phyloP scores from a whole-genome alignment of 1,140 invertebrate genomes.

The Acromyrmex heyeri region DNA sequence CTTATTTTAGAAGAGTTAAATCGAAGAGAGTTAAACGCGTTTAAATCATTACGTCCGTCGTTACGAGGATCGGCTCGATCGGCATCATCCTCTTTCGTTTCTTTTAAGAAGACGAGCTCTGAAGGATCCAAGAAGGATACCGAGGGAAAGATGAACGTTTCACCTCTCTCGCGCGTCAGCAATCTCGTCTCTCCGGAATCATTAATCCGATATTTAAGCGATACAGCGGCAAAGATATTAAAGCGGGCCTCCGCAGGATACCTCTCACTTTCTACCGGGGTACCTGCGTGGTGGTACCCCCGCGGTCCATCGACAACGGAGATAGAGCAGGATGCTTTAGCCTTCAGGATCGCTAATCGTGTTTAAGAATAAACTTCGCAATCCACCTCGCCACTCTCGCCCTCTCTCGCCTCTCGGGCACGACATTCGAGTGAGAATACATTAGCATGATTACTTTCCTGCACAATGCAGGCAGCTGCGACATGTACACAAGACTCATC shows the following conservation, averaged over 20 bases:
- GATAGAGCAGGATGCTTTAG: neutral
- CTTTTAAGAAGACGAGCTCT: constrained; percentile 1
- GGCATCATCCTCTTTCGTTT: neutral
- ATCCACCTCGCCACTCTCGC: constrained; percentile 37
- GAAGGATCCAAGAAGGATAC: neutral
- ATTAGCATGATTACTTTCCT: constrained; percentile 78
- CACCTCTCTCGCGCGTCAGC: neutral
- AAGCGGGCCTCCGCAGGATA: constrained; percentile 47
- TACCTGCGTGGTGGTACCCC: neutral
- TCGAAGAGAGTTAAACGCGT: neutral
- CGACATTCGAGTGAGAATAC: constrained; percentile 72
- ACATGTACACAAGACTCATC: constrained; percentile 74
- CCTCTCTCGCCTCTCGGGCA: constrained; percentile 25
- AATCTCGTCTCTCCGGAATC: constrained; percentile 61
- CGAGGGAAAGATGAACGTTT: constrained; percentile 28
- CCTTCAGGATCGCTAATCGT: constrained; percentile 73
- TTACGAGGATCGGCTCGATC: neutral
- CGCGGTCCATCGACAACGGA: too few relatives aligned
- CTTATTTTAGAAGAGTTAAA: neutral
- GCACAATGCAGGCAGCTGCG: constrained; percentile 73
- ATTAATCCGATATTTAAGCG: constrained; percentile 66
- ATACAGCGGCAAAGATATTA: constrained; percentile 60
- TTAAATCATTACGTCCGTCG: neutral
- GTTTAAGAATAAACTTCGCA: constrained; percentile 77
- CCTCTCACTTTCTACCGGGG: constrained; percentile 42